Evolutionary conservation across 2,888 invertebrate genomes (phyloP).

Genomic region (Tigriopus californicus): DNA sequence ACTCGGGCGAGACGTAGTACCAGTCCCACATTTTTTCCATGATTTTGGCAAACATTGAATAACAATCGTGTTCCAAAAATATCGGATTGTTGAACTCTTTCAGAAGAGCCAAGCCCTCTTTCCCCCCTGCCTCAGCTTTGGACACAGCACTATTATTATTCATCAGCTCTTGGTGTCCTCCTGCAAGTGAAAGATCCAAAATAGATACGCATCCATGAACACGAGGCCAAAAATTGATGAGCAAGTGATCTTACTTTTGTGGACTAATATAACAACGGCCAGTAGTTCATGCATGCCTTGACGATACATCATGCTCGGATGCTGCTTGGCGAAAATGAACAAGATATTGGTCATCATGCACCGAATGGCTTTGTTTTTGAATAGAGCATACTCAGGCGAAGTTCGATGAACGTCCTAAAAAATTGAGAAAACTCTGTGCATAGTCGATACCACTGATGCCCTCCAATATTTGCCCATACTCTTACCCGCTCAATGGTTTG

Average conservation of each 20-base stretch:
- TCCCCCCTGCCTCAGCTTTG: too few species aligned
- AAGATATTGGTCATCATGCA: not conserved
- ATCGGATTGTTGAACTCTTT: not conserved
- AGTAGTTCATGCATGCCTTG: slow-evolving; percentile 13
- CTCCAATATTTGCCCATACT: not conserved
- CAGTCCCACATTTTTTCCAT: slow-evolving; percentile 8
- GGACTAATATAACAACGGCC: not conserved
- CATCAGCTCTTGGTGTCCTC: not conserved
- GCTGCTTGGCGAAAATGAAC: slow-evolving; percentile 10
- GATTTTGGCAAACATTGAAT: slow-evolving; percentile 8
- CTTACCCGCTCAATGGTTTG: slow-evolving; percentile 4
- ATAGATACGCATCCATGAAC: too few species aligned
- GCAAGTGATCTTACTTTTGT: not conserved
- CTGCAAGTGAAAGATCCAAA: too few species aligned
- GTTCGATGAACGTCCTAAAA: slow-evolving; percentile 1
- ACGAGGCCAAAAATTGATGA: too few species aligned
- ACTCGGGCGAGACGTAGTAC: not conserved
- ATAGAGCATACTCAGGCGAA: not conserved
- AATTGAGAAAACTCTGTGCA: not conserved
- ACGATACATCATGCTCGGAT: not conserved
- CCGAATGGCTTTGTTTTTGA: not conserved
- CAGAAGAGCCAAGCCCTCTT: not conserved
- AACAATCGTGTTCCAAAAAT: not conserved
- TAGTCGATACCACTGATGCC: not conserved
- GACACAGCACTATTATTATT: too few species aligned